These are phyloP conservation scores for Limenitis camilla DNA, from an alignment of 2,888 invertebrate genomes.

Conservation along the genomic window DNA sequence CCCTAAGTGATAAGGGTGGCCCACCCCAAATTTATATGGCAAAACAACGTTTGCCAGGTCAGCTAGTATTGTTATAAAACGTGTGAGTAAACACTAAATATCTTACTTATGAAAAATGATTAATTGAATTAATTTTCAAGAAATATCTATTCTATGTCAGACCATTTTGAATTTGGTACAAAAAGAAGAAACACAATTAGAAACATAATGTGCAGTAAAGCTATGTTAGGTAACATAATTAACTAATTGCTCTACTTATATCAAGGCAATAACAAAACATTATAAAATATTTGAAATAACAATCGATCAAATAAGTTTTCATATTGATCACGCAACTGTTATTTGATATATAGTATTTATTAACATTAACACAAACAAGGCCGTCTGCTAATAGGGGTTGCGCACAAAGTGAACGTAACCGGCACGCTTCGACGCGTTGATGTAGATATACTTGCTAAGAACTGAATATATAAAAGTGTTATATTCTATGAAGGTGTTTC, in stretches of 20 bases:
- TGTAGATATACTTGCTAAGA: conserved; percentile 50
- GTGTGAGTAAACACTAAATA: no score
- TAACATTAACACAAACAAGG: conserved; percentile 24
- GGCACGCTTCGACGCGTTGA: conserved; percentile 56
- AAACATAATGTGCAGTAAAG: background rate
- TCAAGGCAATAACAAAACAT: background rate
- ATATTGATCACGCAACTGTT: conserved; percentile 18
- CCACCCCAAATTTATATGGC: no score
- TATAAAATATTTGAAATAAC: background rate
- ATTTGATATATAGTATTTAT: conserved; percentile 10
- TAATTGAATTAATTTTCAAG: no score
- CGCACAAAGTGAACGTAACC: conserved; percentile 63
- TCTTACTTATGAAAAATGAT: no score
- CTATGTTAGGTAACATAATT: conserved; percentile 3
- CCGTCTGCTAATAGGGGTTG: conserved; percentile 42
- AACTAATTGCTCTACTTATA: background rate
- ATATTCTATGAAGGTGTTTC: background rate
- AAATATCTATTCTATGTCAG: no score
- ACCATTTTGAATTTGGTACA: no score
- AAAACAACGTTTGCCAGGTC: no score
- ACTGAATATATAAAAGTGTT: conserved; percentile 26
- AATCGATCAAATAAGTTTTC: conserved; percentile 2
- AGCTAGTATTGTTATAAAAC: no score
- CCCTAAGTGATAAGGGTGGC: no score
- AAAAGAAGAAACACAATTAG: no score